A percentile compares a stretch with the other conserved stretches of the same genome.
phyloP scores from a whole-genome alignment of 2,113 vertebrate species.

The Agapornis roseicollis region DNA sequence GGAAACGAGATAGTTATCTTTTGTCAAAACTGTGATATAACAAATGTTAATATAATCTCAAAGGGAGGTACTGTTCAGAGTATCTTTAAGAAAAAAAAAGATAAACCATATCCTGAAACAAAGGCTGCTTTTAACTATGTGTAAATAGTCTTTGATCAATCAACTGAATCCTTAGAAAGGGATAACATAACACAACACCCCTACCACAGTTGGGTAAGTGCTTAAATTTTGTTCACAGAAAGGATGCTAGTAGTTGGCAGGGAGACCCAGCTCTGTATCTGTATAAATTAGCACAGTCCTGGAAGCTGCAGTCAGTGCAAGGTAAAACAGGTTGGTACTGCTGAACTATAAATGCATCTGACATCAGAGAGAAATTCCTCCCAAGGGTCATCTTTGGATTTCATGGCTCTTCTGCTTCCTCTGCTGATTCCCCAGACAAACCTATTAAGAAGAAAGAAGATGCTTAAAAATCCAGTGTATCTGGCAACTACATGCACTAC shows the following conservation, averaged over 20 bases:
- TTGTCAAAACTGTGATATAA: constrained; percentile 48
- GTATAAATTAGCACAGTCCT: not conserved
- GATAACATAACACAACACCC: constrained; percentile 5
- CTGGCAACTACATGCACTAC: not conserved
- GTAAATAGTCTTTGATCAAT: constrained; percentile 61
- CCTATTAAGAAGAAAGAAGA: constrained; percentile 49
- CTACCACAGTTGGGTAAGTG: not conserved
- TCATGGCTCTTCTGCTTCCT: constrained; percentile 50
- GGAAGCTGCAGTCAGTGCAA: not conserved
- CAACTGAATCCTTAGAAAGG: constrained; percentile 15
- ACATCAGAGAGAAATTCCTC: not conserved
- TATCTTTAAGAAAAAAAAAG: not conserved
- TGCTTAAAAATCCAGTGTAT: not conserved
- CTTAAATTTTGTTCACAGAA: not conserved
- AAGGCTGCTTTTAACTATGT: constrained; percentile 33
- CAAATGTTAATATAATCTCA: constrained; percentile 42
- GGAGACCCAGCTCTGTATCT: not conserved
- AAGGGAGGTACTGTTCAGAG: constrained; percentile 28
- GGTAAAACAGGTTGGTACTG: not conserved
- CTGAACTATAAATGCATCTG: constrained; percentile 18
- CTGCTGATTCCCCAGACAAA: constrained; percentile 44
- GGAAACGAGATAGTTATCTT: constrained; percentile 37
- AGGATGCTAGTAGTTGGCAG: not conserved
- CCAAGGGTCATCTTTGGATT: not conserved
- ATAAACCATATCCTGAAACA: constrained; percentile 44